Conservation (phyloP, 2,797 vertebrate species). For the Falco peregrinus region DNA sequence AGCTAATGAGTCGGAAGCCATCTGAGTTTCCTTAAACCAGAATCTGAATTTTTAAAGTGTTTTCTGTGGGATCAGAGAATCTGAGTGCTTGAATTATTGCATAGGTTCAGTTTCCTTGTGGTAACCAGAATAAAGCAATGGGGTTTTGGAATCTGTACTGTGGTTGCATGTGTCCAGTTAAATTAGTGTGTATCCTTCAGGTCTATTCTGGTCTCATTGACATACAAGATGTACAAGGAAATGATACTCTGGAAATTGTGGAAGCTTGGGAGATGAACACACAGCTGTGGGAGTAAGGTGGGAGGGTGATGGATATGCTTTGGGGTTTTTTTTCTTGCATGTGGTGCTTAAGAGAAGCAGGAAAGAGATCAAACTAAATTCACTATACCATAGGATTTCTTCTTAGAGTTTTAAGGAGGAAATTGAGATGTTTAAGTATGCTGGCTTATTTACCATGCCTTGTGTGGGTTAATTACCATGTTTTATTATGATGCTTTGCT, state of each 20-base stretch:
- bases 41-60: background rate
- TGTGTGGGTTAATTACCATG: background rate
- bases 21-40: background rate
- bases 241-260: background rate
- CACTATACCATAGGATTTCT: background rate
- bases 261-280: background rate
- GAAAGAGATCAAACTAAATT: background rate
- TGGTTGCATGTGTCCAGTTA: background rate
- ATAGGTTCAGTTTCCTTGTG: background rate
- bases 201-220: accelerated
- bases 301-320: background rate
- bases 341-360: background rate
- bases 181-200: accelerated
- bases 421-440: background rate
- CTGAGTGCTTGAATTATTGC: background rate
- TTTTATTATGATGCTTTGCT: background rate
- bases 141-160: background rate
- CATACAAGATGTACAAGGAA: background rate
- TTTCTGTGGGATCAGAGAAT: background rate
- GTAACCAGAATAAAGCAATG: background rate
- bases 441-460: background rate
- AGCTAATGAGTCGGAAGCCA: background rate
- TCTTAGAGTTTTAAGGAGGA: background rate
- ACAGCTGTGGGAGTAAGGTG: background rate
- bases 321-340: background rate